Conservation (phyloP, 2,888 invertebrate species). For the Drosophila falleni region DNA sequence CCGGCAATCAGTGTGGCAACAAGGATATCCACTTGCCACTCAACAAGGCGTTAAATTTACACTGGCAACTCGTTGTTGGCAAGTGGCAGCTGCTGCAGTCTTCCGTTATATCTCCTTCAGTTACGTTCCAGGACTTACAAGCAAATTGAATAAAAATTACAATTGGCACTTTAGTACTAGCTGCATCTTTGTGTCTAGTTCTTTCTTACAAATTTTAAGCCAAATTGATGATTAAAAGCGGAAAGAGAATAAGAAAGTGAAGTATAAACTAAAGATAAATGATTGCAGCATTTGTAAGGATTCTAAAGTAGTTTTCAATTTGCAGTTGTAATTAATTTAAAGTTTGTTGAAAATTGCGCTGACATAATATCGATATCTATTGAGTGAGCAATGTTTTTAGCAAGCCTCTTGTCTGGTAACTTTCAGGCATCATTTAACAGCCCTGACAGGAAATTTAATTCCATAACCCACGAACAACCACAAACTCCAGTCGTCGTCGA, state of each 20-base stretch:
- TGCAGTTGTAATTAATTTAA: neutral
- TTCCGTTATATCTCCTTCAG: conserved; percentile 10
- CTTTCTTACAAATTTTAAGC: neutral
- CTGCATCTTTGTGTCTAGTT: conserved; percentile 9
- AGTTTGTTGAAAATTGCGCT: neutral
- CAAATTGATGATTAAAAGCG: conserved; percentile 7
- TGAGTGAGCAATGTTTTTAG: conserved; percentile 17
- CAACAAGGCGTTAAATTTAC: conserved; percentile 66
- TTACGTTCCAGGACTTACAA: conserved; percentile 8
- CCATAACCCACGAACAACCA: conserved; percentile 36
- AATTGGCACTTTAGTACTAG: conserved; percentile 48
- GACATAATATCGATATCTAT: conserved; percentile 24
- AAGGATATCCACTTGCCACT: conserved; percentile 56
- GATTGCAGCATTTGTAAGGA: conserved; percentile 2
- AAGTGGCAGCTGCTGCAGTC: conserved; percentile 28
- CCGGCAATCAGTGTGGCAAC: conserved; percentile 43
- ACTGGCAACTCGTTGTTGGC: conserved; percentile 25
- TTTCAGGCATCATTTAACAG: conserved; percentile 35
- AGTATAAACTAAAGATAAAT: neutral
- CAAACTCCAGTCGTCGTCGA: conserved; percentile 22
- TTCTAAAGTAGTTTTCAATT: conserved; percentile 4
- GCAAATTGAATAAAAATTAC: conserved; percentile 64
- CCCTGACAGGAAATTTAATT: conserved; percentile 61
- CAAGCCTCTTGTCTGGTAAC: conserved; percentile 25
- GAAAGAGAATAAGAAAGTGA: neutral